Evolutionary conservation across 2,113 vertebrate genomes (phyloP).

Genomic region (Monarcha castaneiventris): DNA sequence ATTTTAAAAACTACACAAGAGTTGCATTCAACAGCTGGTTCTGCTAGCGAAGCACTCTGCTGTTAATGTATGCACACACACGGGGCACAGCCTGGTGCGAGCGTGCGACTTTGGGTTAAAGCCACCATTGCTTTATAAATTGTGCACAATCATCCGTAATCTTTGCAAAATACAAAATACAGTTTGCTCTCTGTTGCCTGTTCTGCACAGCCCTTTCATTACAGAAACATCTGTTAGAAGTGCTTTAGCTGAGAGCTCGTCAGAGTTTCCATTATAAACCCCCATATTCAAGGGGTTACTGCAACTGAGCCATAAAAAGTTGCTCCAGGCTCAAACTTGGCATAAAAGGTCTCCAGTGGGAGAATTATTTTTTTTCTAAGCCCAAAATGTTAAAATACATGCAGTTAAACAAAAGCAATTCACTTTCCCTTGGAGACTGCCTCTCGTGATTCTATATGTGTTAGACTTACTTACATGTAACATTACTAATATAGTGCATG

Average conservation of each 20-base stretch:
- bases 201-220: slow-evolving; percentile 34
- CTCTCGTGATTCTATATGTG: background rate
- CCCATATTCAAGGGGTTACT: slow-evolving; percentile 54
- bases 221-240: slow-evolving; percentile 57
- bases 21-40: background rate
- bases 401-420: slow-evolving; percentile 26
- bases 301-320: slow-evolving; percentile 48
- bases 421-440: background rate
- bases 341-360: slow-evolving; percentile 40
- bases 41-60: rapidly evolving
- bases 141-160: background rate
- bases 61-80: background rate
- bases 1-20: background rate
- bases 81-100: background rate
- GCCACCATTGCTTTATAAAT: background rate
- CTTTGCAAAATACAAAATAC: slow-evolving; percentile 3
- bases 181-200: slow-evolving; percentile 9
- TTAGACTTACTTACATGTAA: background rate
- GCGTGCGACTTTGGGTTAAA: background rate
- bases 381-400: slow-evolving; percentile 27
- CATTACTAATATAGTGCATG: background rate
- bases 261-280: slow-evolving; percentile 66
- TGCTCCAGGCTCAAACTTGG: slow-evolving; percentile 56
- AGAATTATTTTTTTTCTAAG: background rate
- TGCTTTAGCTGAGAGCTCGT: background rate